Base-by-base conservation (phyloP, 2,797 vertebrate genomes). In the Bovichtus diacanthus region DNA sequence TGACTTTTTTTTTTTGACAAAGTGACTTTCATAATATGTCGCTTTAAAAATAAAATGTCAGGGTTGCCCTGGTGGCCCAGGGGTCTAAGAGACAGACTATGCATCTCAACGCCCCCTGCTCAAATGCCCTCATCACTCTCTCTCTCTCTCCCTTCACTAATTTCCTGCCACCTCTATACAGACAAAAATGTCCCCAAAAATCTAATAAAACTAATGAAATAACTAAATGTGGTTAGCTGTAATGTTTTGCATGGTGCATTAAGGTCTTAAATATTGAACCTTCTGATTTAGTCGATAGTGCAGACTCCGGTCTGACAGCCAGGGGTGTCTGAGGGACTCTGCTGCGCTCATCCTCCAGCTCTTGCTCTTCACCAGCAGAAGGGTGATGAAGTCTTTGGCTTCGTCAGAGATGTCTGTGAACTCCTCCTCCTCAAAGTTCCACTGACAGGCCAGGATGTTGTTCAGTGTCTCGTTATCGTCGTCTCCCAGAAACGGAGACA, bases 291-390 rank as follows among this genome's bases (percentile, higher is more conserved):
- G 95, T 66, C 88, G 96, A 72, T 85, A 90, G 93, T 98, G 98
- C 84, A 99, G 95, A 69, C 82, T 94, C 80, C 86, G 94, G 88
- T 98, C 96, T 61, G 97, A 97, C 74, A 99, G 92, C 98, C 98
- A 99, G 21, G 96, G 95, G 82, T 99, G 98, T 86, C 96, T 96
- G 84, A 99, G 95, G 25, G 97, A 95, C 92, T 97, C 96, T 2
- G 96, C 94, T 3, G 98, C 98, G 43, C 97, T 99, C 95, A 99
- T 97, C 87, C 98, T 96, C 98, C 98, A 99, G 82, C 97, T 96
- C 86, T 99, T 99, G 92, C 97, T 98, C 92, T 99, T 99, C 83
- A 99, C 95, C 82, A 99, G 95, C 86, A 99, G 96, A 38, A 95
- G 97, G 19, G 96, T 95, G 90, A 99, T 97, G 88, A 99, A 99